Evolutionary conservation across 1,140 invertebrate genomes (phyloP).

Genomic region (Diachasmimorpha longicaudata): DNA sequence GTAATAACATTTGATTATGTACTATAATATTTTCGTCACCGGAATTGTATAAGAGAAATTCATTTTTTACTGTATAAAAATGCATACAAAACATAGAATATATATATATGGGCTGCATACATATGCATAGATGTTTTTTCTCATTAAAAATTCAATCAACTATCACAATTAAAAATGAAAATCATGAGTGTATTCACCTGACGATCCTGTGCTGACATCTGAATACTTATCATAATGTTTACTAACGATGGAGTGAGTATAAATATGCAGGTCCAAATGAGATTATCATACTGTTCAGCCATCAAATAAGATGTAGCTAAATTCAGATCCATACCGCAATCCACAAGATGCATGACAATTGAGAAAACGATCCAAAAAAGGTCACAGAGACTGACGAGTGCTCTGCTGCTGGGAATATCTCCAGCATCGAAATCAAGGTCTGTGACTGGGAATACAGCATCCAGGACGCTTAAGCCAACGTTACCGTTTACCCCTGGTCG

Average conservation of each 20-base stretch:
- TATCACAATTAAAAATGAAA: neutral
- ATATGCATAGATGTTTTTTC: too few relatives aligned
- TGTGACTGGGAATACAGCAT: conserved; percentile 23
- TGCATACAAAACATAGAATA: too few relatives aligned
- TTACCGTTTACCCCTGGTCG: neutral
- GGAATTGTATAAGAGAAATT: too few relatives aligned
- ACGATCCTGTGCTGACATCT: conserved; percentile 61
- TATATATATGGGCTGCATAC: too few relatives aligned
- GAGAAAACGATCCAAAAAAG: conserved; percentile 58
- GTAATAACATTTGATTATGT: too few relatives aligned
- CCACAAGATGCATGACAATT: conserved; percentile 61
- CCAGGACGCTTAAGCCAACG: neutral
- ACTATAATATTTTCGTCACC: too few relatives aligned
- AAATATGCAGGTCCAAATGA: conserved; percentile 59
- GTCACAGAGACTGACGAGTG: conserved; percentile 54
- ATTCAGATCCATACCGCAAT: conserved; percentile 64
- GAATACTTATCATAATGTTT: conserved; percentile 62
- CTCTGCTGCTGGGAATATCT: conserved; percentile 50
- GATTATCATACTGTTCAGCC: conserved; percentile 47
- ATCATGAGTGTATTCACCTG: conserved; percentile 41
- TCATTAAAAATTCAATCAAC: too few relatives aligned
- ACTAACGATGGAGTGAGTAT: conserved; percentile 65
- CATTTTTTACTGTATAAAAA: too few relatives aligned
- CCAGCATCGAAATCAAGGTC: conserved; percentile 36
- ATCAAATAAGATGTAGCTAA: conserved; percentile 59